Percentiles rank a stretch among this genome's conserved stretches.
Evolutionary conservation across 2,113 vertebrate genomes (phyloP).

Genomic region (Garra rufa): DNA sequence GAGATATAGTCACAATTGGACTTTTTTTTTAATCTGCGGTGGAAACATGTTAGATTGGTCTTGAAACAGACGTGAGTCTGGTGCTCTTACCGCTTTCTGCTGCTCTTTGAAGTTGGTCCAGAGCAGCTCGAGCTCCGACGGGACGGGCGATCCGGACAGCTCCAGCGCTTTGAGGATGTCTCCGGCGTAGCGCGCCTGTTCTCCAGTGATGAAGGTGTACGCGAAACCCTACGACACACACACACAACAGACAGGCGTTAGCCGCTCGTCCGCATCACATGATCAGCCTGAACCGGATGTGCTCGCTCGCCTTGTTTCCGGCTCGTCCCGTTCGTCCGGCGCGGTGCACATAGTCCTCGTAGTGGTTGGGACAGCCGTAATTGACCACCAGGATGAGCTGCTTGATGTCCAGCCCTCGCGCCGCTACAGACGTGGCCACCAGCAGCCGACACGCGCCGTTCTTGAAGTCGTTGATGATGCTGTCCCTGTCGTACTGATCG

Average conservation of each 20-base stretch:
- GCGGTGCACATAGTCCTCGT: conserved; percentile 97
- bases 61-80: too few species aligned
- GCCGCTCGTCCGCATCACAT: too few species aligned
- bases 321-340: conserved; percentile 94
- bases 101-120: conserved; percentile 97
- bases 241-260: not conserved
- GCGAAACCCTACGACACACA: conserved; percentile 83
- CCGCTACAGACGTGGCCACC: conserved; percentile 96
- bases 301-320: conserved; percentile 87
- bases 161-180: conserved; percentile 98
- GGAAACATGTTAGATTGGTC: too few species aligned
- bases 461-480: conserved; percentile 98
- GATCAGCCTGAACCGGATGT: too few species aligned
- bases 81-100: conserved; percentile 90
- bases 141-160: conserved; percentile 87
- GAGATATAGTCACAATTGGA: too few species aligned
- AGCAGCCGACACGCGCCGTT: conserved; percentile 94
- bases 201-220: conserved; percentile 97
- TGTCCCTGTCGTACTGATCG: conserved; percentile 98
- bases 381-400: conserved; percentile 96
- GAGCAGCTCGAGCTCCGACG: conserved; percentile 90
- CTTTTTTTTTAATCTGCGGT: too few species aligned
- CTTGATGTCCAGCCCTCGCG: conserved; percentile 95
- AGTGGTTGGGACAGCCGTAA: conserved; percentile 97
- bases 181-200: conserved; percentile 92